Base-by-base conservation (phyloP, 2,113 vertebrate genomes). In the cat (Felis catus) region DNA sequence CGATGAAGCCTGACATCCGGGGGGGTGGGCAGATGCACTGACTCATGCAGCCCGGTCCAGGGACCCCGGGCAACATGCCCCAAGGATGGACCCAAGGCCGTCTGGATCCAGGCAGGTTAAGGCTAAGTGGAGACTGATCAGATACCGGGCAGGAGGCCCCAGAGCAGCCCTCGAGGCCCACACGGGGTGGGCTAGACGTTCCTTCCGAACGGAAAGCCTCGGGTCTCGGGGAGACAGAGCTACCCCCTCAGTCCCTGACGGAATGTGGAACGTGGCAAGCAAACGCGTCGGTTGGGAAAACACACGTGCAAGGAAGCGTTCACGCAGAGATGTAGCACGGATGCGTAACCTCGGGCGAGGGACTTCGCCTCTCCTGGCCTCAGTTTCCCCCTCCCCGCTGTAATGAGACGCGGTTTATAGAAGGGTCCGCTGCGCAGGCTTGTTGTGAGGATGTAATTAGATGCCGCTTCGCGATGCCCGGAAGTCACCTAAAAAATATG, bases 1-100 rank as follows among this genome's bases (percentile, higher is more conserved):
- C 5, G 0, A 16, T 0, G 7, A n/a, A 33, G 25, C n/a, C 39
- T 29, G 27, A 9, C 19, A 1, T 39, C 7, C 21, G 51, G 63
- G 41, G 51, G 33, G 48, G 23, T 3, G 27, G 82, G 21, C 65
- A 58, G 79, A 19, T 0, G 0, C n/a, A 11, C 4, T 0, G 11
- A 33, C 65, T 66, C 2, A 5, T 3, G 7, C 8, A 39, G 27
- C 76, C 71, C n/a, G 45, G 7, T 11, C 12, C 8, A 9, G 65
- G 58, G 29, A 19, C 36, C 25, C 51, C 14, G 16, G 87, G 14
- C 18, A 39, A 70, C 8, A 2, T 7, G 16, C 3, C 25, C 81
- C 53, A 9, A 18, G 41, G 70, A 23, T 9, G 31, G 58, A 73
- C 33, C n/a, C 63, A 51, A 55, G 31, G 25, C 19, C 19, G 4